These are phyloP conservation scores for Lacerta viridis DNA, from an alignment of 2,797 vertebrate species.

Conservation along the genomic window DNA sequence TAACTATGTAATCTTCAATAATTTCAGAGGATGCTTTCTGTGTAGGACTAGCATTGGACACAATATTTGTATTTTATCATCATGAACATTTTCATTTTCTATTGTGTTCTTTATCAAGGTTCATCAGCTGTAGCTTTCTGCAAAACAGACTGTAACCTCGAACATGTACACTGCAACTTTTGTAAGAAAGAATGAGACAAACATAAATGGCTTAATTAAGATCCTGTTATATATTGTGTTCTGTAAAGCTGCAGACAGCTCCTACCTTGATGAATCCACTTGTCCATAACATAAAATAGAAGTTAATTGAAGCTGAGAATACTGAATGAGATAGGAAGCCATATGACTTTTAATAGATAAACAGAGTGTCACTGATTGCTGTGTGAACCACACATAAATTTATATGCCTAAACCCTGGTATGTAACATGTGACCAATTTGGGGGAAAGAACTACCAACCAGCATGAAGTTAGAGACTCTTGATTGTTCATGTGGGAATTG, in stretches of 20 bases:
- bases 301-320: neutral
- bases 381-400: neutral
- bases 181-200: neutral
- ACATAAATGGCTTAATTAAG: neutral
- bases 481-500: neutral
- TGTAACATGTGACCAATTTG: neutral
- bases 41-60: too few species aligned
- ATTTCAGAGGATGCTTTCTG: too few species aligned
- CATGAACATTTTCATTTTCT: too few species aligned
- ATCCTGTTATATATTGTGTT: neutral
- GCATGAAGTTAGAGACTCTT: neutral
- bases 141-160: too few species aligned
- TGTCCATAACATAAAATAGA: neutral
- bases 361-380: neutral
- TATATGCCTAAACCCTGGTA: neutral
- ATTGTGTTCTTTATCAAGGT: too few species aligned
- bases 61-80: too few species aligned
- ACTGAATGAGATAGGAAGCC: neutral
- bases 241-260: neutral
- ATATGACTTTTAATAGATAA: neutral
- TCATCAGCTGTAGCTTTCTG: too few species aligned
- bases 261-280: neutral
- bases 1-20: too few species aligned
- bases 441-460: neutral
- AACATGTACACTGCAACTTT: neutral